These are phyloP conservation scores for Pao palembangensis DNA, from an alignment of 2,113 vertebrate species.

Conservation along the genomic window DNA sequence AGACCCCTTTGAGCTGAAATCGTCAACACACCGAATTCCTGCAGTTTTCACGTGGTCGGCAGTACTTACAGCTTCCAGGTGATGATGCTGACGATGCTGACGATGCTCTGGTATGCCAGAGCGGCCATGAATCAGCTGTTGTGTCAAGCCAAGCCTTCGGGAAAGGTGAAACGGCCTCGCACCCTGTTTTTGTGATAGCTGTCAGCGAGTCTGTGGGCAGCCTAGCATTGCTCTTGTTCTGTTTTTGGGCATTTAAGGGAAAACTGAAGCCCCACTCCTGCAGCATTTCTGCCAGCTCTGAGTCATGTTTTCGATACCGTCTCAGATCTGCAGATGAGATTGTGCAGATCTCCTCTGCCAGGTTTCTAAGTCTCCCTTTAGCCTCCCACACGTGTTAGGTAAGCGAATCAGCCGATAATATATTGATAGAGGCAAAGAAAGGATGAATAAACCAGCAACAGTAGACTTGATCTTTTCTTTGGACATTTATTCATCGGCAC, in stretches of 20 bases:
- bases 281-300: background rate
- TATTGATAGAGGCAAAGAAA: conserved; percentile 9
- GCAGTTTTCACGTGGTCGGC: too few relatives aligned
- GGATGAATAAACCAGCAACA: conserved; percentile 18
- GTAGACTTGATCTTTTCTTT: conserved; percentile 3
- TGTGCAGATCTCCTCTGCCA: conserved; percentile 27
- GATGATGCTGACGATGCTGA: conserved; percentile 2
- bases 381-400: conserved; percentile 48
- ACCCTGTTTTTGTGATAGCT: conserved; percentile 13
- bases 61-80: background rate
- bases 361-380: conserved; percentile 25
- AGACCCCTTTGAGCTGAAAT: conserved; percentile 1
- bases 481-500: background rate
- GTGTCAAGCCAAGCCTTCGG: conserved; percentile 14
- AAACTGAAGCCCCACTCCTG: conserved; percentile 1
- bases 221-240: too few relatives aligned
- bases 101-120: conserved; percentile 9
- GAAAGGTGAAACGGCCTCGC: background rate
- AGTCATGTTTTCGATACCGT: conserved; percentile 14
- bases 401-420: conserved; percentile 53
- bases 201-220: too few relatives aligned
- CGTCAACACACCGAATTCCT: background rate
- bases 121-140: conserved; percentile 13
- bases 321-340: conserved; percentile 27
- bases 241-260: background rate